Evolutionary conservation across 2,888 invertebrate species (phyloP), one percentile per base, ranked within the genome.

Genomic region (Cheilosia vulpina): DNA sequence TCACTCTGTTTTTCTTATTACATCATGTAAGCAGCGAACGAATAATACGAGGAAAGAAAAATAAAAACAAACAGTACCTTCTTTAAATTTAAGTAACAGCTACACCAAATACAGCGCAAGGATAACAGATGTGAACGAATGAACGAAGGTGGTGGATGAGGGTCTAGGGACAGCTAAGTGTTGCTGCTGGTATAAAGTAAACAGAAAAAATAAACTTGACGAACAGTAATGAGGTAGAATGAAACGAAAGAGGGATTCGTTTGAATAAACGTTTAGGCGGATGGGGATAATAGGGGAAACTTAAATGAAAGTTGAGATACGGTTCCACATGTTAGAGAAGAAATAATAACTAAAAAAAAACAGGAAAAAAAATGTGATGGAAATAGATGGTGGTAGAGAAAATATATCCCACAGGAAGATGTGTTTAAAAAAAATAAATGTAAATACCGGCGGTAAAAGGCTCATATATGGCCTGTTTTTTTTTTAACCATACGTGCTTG

Each of bases 71-170:
- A 13, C 38, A 38, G 38, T 38, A 38, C 13, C 3, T 38, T 13
- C 38, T 2, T 38, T 34, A 13, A 52, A 55, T 68, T 55, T 68
- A 43, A 55, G 43, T 68, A 55, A 50, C 27, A 55, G 31, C 41
- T 15, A 13, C 58, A 45, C 17, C 17, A 38, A 41, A 7, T 13
- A 65, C 31, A 31, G 34, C 24, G 17, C 60, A 34, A 72, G 34
- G 45, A 63, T 53, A 53, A 62, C 71, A 71, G 58, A 71, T 63
- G 73, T 45, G 62, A 43, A 45, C 52, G 43, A 47, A 43, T 53
- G 43, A 34, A 45, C 7, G 27, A 63, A 13, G 2, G 34, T 19
- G 41, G 7, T 41, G 41, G 15, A 41, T 15, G 17, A 17, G 47
- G 13, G 17, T n/a, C 24, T n/a, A 34, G 43, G 9, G 45, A 60